A percentile compares a stretch with the other conserved stretches of the same genome.
These are phyloP conservation scores for Premnoplex brunnescens DNA, from an alignment of 2,797 vertebrate species.

Conservation along the genomic window DNA sequence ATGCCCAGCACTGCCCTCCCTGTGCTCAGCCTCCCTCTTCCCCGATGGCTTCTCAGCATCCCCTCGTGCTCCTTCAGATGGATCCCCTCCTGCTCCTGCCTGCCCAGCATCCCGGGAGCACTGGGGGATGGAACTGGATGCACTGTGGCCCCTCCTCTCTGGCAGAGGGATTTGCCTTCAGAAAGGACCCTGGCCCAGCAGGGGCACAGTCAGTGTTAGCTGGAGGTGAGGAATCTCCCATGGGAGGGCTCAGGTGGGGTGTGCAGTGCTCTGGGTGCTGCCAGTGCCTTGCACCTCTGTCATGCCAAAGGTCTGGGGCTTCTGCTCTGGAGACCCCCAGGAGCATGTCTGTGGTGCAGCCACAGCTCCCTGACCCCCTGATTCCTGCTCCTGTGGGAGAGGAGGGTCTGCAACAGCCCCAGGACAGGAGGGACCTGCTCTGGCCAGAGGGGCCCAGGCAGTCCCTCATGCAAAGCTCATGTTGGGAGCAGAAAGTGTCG, in stretches of 20 bases:
- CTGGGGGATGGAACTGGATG: not conserved
- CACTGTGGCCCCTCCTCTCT: not conserved
- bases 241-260: fast-evolving
- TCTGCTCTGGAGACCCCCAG: not conserved
- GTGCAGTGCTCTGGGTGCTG: not conserved
- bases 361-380: not conserved
- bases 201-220: not conserved
- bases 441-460: not conserved
- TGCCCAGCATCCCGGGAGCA: not conserved
- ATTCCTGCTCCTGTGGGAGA: not conserved
- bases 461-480: fast-evolving
- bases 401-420: fast-evolving
- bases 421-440: fast-evolving
- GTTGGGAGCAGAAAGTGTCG: not conserved
- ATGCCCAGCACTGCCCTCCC: not conserved
- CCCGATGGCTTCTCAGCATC: not conserved
- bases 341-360: not conserved
- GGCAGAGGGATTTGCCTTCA: not conserved
- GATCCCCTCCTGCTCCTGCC: not conserved
- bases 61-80: not conserved
- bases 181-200: not conserved
- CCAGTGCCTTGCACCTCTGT: not conserved
- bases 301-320: not conserved
- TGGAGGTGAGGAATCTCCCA: fast-evolving
- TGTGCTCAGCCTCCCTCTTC: not conserved